Evolutionary conservation across 2,797 vertebrate species (phyloP).

Genomic region (Toxotes lorentzi): DNA sequence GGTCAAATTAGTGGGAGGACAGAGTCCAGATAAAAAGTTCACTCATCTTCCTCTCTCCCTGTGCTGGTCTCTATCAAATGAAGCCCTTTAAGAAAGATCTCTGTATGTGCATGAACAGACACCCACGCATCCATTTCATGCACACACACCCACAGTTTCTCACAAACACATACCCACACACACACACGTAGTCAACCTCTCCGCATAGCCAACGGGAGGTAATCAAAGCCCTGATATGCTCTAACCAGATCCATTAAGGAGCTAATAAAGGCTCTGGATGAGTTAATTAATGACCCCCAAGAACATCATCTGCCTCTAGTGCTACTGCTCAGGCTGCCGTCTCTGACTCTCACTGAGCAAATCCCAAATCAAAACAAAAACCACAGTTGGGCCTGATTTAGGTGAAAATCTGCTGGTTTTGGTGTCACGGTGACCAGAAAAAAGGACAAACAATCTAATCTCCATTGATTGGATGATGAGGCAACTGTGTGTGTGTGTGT

Average conservation of each 20-base stretch:
- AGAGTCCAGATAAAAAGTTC: slow-evolving; percentile 7
- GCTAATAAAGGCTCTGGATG: slow-evolving; percentile 82
- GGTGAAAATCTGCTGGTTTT: slow-evolving; percentile 32
- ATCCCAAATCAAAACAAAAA: slow-evolving; percentile 70
- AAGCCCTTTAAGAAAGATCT: slow-evolving; percentile 14
- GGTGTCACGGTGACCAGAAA: slow-evolving; percentile 1
- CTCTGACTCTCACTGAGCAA: slow-evolving; percentile 48
- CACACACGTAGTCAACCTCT: slow-evolving; percentile 56
- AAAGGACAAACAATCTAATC: slow-evolving; percentile 36
- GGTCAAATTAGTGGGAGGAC: slow-evolving; percentile 21
- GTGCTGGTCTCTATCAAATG: slow-evolving; percentile 14
- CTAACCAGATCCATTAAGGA: slow-evolving; percentile 84
- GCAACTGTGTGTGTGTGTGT: neutral
- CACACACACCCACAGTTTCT: neutral
- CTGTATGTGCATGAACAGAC: slow-evolving; percentile 7
- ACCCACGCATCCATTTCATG: neutral
- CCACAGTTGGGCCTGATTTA: slow-evolving; percentile 41
- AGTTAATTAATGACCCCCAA: slow-evolving; percentile 85
- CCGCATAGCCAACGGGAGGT: slow-evolving; percentile 73
- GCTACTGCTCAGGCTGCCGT: slow-evolving; percentile 41
- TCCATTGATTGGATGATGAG: slow-evolving; percentile 42
- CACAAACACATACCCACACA: slow-evolving; percentile 16
- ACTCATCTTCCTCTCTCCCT: neutral
- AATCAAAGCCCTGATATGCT: slow-evolving; percentile 80
- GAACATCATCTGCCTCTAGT: slow-evolving; percentile 77